Evolutionary conservation across 2,113 vertebrate genomes (phyloP).

Genomic region (Platysternon megacephalum): DNA sequence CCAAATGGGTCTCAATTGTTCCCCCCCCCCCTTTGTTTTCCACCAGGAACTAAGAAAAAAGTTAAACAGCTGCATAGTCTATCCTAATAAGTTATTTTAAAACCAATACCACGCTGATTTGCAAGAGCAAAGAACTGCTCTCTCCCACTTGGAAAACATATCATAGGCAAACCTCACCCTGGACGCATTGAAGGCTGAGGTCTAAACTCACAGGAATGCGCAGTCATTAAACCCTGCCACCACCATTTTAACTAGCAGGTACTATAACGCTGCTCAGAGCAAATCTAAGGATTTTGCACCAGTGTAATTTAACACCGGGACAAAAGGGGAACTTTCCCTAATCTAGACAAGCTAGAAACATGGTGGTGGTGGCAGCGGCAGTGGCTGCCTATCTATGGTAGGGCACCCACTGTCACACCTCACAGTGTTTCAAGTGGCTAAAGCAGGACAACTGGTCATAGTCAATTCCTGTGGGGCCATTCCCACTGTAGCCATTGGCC

Average conservation of each 20-base stretch:
- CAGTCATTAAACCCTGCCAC: constrained; percentile 28
- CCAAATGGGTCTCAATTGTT: neutral
- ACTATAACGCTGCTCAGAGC: neutral
- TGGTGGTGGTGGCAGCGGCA: constrained; percentile 22
- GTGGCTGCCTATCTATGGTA: neutral
- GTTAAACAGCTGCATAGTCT: constrained; percentile 56
- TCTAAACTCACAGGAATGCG: constrained; percentile 30
- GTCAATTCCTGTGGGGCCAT: neutral
- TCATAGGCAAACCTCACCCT: constrained; percentile 11
- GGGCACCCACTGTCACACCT: neutral
- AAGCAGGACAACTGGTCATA: neutral
- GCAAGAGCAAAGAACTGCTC: neutral
- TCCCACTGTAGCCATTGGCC: neutral
- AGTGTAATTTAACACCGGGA: neutral
- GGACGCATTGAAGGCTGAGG: constrained; percentile 1
- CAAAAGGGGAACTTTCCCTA: neutral
- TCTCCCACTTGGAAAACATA: neutral
- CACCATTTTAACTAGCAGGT: constrained; percentile 30
- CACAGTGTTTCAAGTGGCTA: neutral
- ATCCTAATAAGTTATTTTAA: constrained; percentile 31
- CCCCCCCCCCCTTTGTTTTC: constrained; percentile 33
- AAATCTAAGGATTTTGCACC: constrained; percentile 9
- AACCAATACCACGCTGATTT: neutral
- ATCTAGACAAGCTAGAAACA: neutral
- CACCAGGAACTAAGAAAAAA: constrained; percentile 36